Conservation (phyloP, 2,888 invertebrate genomes). For the Phorcus lineatus region DNA sequence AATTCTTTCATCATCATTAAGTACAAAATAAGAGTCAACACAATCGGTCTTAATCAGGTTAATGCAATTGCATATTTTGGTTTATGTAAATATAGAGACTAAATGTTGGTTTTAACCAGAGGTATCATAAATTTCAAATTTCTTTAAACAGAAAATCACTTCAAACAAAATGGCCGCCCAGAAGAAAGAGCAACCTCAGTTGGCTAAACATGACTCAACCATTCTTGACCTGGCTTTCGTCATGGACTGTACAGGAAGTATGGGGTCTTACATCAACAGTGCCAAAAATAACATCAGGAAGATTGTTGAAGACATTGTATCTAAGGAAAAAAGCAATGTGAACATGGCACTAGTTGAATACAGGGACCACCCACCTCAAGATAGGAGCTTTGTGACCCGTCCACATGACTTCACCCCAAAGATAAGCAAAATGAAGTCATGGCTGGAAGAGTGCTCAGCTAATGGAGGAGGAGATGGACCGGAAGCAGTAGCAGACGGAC, state of each 20-base stretch:
- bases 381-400: slow-evolving; percentile 63
- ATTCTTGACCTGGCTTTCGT: slow-evolving; percentile 68
- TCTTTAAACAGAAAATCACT: slow-evolving; percentile 51
- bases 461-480: slow-evolving; percentile 69
- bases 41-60: no score
- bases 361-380: slow-evolving; percentile 67
- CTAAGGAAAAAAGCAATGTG: slow-evolving; percentile 67
- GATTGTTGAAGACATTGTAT: slow-evolving; percentile 68
- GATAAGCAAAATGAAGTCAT: slow-evolving; percentile 62
- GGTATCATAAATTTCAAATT: slow-evolving; percentile 18
- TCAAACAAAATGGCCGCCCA: slow-evolving; percentile 67
- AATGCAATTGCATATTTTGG: no score
- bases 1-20: no score
- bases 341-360: slow-evolving; percentile 69
- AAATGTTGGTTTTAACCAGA: no score
- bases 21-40: no score
- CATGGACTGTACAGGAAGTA: slow-evolving; percentile 72
- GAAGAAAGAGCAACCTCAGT: slow-evolving; percentile 39
- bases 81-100: no score
- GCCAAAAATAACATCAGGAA: slow-evolving; percentile 64
- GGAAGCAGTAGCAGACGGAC: slow-evolving; percentile 70
- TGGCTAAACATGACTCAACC: slow-evolving; percentile 59
- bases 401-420: slow-evolving; percentile 68
- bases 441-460: slow-evolving; percentile 61
- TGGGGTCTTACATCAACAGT: slow-evolving; percentile 67